These are phyloP conservation scores for Phorcus lineatus DNA, from an alignment of 2,888 invertebrate genomes.

Conservation along the genomic window DNA sequence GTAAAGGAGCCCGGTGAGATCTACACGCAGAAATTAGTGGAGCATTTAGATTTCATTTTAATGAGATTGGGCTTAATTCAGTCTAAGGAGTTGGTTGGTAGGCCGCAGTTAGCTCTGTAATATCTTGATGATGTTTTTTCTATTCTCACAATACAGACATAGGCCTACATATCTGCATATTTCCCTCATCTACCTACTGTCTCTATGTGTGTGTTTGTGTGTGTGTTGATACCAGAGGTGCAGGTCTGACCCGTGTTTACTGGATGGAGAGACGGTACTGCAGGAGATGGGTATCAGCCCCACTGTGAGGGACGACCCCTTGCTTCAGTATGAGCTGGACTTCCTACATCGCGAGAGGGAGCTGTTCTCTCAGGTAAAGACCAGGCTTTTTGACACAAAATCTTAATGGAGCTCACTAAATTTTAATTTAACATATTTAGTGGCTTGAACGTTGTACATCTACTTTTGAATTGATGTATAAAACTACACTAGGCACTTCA, in stretches of 20 bases:
- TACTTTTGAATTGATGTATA: background rate
- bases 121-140: no score
- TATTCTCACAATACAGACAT: no score
- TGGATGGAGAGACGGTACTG: constrained; percentile 57
- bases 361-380: constrained; percentile 31
- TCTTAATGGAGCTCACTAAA: background rate
- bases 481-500: no score
- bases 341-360: constrained; percentile 47
- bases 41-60: no score
- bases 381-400: background rate
- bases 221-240: constrained; percentile 57
- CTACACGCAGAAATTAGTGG: no score
- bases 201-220: background rate
- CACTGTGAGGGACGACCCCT: constrained; percentile 45
- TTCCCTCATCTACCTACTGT: no score
- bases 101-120: no score
- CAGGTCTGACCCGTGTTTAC: constrained; percentile 59
- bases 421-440: no score
- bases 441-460: background rate
- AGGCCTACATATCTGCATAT: no score
- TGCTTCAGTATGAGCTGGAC: constrained; percentile 50
- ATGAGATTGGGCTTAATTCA: no score
- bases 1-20: no score
- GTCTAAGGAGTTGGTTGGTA: no score
- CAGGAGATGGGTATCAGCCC: constrained; percentile 63